Evolutionary conservation across 2,113 vertebrate genomes (phyloP), one percentile per base, ranked within the genome.

Genomic region (Coturnix japonica): DNA sequence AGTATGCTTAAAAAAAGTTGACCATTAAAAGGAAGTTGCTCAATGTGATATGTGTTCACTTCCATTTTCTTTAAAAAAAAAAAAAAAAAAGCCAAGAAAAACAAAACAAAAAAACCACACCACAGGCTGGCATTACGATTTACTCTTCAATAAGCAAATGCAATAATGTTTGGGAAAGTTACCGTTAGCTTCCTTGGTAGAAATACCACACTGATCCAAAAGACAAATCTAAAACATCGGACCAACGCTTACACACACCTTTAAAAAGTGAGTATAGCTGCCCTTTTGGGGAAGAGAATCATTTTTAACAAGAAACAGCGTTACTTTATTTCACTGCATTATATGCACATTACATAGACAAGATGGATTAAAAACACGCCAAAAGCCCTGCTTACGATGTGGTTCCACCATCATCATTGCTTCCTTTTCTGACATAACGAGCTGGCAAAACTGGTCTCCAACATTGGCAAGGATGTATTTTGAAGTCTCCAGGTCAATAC

Each of bases 381-480:
- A 94, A 85, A 89, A 96, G 64, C 30, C 57, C 56, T 91, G 97
- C 99, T 98, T 98, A 99, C 99, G 99, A 96, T 99, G 99, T 89
- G 99, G 99, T 87, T 99, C 99, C 89, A 99, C 99, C 99, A 99
- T 99, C 99, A 99, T 99, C 99, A 99, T 99, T 69, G 99, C 99
- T 87, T 99, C 99, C 92, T 99, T 99, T 95, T 99, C 99, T 31
- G 99, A 99, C 99, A 99, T 99, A 93, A 99, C 99, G 16, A 99
- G 97, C 96, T 99, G 99, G 93, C 99, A 99, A 96, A 99, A 99
- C 97, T 99, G 99, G 97, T 99, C 99, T 57, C 99, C 99, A 89
- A 99, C 99, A 28, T 99, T 99, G 92, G 99, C 99, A 94, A 99
- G 97, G 95, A 99, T 99, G 74, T 99, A 99, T 97, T 99, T 99